Base-by-base conservation (phyloP, 2,113 vertebrate species). In the Dinomys branickii region DNA sequence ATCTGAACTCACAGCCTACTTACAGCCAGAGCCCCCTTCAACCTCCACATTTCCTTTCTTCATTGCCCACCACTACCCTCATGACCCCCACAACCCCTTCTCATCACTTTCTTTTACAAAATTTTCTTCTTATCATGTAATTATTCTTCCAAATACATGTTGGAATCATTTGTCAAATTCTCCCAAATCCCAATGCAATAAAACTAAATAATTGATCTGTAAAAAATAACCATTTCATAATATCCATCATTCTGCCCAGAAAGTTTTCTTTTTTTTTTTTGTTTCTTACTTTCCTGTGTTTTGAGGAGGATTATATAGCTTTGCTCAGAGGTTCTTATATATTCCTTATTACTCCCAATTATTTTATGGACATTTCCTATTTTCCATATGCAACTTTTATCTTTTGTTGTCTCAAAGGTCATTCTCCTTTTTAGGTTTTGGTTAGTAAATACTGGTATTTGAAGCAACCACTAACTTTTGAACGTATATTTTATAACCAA, bases 101-200 rank as follows among this genome's bases (percentile, higher is more conserved):
- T 12, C 30, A 80, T 30, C 52, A 35, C 73, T 54, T 22, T 35
- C 19, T 59, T 85, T 14, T 69, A n/a, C 13, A 91, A 96, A 92
- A 19, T 50, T 63, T 54, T 89, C 47, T 90, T 75, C 14, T 38
- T 73, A 8, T 83, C 38, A 94, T 22, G 16, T 24, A 80, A 26
- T 87, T 94, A 90, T 88, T 95, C 54, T 85, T 94, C 47, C 41
- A 95, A 59, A 65, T 56, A 35, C 3, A 78, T n/a, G 54, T 88
- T 83, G 82, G 85, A 83, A 69, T 84, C 11, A 93, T 59, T 87
- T 65, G 13, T 77, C 77, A 59, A 84, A 13, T 63, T 95, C n/a
- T 86, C 35, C 61, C 38, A 91, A 92, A 73, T 69, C 59, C 22
- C 41, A 63, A 22, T 63, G 33, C 13, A 88, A 94, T 84, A 91